Conservation (phyloP, 2,888 invertebrate species). For the Drosophila borealis region DNA sequence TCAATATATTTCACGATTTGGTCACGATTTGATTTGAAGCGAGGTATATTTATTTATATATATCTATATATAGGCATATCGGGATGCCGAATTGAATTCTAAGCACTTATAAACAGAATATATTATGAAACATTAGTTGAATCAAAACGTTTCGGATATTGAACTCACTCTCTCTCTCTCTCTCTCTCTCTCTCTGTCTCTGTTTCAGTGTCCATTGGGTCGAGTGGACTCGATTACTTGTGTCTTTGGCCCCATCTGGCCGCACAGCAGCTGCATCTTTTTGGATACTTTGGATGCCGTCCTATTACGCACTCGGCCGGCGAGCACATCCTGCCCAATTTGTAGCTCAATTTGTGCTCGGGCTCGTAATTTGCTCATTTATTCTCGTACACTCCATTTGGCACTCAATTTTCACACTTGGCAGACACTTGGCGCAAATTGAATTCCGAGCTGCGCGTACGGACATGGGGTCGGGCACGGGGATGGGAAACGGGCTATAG, state of each 20-base stretch:
- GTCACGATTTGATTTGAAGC: too few relatives aligned
- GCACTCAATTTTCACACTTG: slow-evolving; percentile 63
- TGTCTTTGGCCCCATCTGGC: slow-evolving; percentile 25
- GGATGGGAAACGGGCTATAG: background rate
- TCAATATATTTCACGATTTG: too few relatives aligned
- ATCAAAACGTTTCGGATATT: background rate
- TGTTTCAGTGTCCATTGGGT: slow-evolving; percentile 8
- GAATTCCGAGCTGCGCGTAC: slow-evolving; percentile 26
- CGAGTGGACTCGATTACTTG: slow-evolving; percentile 11
- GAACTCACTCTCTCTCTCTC: background rate
- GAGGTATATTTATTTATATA: too few relatives aligned
- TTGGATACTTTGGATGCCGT: slow-evolving; percentile 2
- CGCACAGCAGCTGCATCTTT: slow-evolving; percentile 19
- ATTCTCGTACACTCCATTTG: slow-evolving; percentile 64
- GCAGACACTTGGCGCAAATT: slow-evolving; percentile 50
- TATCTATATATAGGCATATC: too few relatives aligned
- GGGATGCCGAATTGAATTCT: too few relatives aligned
- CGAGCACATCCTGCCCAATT: slow-evolving; percentile 54
- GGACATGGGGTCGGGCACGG: slow-evolving; percentile 1
- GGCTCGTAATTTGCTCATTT: slow-evolving; percentile 71
- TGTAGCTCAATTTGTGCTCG: slow-evolving; percentile 61
- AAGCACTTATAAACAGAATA: too few relatives aligned
- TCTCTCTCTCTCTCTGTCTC: background rate
- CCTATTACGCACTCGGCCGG: background rate
- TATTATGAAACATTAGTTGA: too few relatives aligned